Evolutionary conservation across 2,113 vertebrate genomes (phyloP), one percentile per base, ranked within the genome.

Genomic region (Grallaria varia): DNA sequence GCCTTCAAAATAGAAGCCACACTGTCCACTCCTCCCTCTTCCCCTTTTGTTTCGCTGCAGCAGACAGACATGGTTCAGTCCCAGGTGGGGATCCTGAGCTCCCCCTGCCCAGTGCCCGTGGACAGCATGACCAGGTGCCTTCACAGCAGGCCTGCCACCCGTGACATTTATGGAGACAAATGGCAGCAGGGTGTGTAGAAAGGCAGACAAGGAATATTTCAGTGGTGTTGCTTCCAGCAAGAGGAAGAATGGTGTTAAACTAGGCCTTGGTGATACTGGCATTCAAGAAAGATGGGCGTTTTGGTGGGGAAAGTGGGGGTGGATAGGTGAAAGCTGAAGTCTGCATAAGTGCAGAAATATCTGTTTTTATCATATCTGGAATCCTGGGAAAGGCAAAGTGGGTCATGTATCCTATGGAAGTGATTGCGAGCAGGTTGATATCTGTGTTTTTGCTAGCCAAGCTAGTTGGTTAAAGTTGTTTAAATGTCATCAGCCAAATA

Each of bases 101-200:
- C 15, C 22, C 12, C 27, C 3, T 4, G 20, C 14, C 45, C 19
- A 14, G 31, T 3, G 21, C 35, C 45, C 2, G 0, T 0, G 1
- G 67, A 30, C 40, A 56, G 20, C 35, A 1, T 49, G 6, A 0
- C 49, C 21, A 16, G 58, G 37, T 67, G 31, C 66, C 30, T 69
- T 18, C 3, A 0, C 15, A 4, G 1, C 5, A 22, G 68, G 33
- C 27, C 56, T 77, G 44, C 35, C 66, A 33, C 68, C 42, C 53
- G 4, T 33, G 18, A 6, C 0, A 0, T 8, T 27, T 13, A 1
- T 2, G 1, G 60, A 63, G 52, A 22, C 6, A 3, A 78, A 59
- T 5, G 30, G 74, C 71, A 72, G 31, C 28, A 19, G 37, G 31
- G 45, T 68, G 45, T 72, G 66, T 37, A 16, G 77, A 59, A 78